Evolutionary conservation across 2,888 invertebrate species (phyloP).

Genomic region (Drosophila austrosaltans): DNA sequence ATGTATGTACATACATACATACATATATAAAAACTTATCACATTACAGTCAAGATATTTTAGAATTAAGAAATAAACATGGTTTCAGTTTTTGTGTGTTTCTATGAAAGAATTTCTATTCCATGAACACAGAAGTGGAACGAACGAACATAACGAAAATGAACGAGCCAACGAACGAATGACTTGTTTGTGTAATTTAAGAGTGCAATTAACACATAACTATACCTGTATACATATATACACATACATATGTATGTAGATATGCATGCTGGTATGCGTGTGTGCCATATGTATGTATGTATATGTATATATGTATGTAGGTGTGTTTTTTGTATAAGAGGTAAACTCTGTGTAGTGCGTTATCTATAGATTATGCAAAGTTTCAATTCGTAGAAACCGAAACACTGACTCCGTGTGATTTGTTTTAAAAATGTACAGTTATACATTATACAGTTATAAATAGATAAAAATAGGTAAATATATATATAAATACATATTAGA

Average conservation of each 20-base stretch:
- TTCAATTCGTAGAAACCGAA: background rate
- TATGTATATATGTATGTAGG: background rate
- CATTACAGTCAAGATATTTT: background rate
- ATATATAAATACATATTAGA: background rate
- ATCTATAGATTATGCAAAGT: slow-evolving; percentile 7
- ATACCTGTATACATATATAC: background rate
- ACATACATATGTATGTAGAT: background rate
- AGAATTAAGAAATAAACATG: background rate
- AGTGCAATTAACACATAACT: slow-evolving; percentile 9
- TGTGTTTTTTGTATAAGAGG: background rate
- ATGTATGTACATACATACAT: background rate
- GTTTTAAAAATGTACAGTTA: background rate
- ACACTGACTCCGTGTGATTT: background rate
- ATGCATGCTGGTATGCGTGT: background rate
- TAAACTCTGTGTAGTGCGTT: background rate
- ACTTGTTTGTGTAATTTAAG: slow-evolving; percentile 9
- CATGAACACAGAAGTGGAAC: background rate
- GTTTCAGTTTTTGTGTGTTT: background rate
- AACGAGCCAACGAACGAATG: background rate
- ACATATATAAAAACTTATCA: background rate
- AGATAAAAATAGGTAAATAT: background rate
- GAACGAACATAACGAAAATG: background rate
- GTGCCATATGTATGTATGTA: background rate
- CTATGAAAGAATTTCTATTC: slow-evolving; percentile 11
- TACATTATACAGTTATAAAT: background rate